Conservation (phyloP, 2,113 vertebrate species). For the Indicator maculatus region DNA sequence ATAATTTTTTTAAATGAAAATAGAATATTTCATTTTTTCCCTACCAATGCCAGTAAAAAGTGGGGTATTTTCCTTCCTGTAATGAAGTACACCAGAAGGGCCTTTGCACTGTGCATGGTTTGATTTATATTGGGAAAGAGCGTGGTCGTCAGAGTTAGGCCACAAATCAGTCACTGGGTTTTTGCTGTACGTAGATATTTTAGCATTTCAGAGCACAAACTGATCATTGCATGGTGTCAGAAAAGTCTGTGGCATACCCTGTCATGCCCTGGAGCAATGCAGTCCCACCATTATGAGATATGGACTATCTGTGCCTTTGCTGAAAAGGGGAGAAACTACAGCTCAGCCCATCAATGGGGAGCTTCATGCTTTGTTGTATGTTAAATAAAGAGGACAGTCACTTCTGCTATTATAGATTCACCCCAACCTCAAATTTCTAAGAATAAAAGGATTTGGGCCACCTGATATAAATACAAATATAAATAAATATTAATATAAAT, state of each 20-base stretch:
- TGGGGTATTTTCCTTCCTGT: constrained; percentile 23
- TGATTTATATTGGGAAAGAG: constrained; percentile 57
- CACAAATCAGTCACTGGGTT: neutral
- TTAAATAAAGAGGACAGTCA: neutral
- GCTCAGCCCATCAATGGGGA: accelerated
- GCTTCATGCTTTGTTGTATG: neutral
- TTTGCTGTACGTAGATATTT: neutral
- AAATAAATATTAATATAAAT: too few species aligned
- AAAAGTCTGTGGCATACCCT: neutral
- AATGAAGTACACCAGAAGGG: constrained; percentile 8
- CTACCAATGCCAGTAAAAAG: neutral
- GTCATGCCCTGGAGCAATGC: accelerated
- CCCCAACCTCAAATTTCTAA: neutral
- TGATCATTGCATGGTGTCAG: neutral
- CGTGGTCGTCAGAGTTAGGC: neutral
- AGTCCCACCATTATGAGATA: neutral
- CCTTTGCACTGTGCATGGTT: neutral
- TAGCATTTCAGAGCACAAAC: accelerated
- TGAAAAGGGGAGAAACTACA: neutral
- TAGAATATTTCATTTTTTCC: constrained; percentile 38
- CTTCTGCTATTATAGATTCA: neutral
- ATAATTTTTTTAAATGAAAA: neutral
- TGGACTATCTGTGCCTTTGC: neutral
- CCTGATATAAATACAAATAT: too few species aligned
- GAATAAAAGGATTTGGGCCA: neutral